Base-by-base conservation (phyloP, 2,888 invertebrate species). In the Serripes groenlandicus region DNA sequence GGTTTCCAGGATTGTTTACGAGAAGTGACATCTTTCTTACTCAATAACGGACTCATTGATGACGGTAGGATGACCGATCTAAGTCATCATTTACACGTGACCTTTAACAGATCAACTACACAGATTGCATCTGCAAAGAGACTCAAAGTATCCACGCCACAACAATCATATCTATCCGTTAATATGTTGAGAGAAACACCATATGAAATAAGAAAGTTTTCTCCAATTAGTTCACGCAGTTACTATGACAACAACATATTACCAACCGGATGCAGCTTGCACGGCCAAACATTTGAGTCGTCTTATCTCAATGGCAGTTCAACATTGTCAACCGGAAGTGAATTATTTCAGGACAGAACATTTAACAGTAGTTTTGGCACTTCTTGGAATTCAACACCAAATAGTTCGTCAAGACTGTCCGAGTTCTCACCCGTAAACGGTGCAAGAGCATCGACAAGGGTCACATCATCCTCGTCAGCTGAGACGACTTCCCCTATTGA, bases 1-100 rank as follows among this genome's bases (percentile, higher is more conserved):
- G 66, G 66, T 28, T 66, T 66, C 66, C 23, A 66, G 26, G 66
- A 66, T 26, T 66, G 66, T 42, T 37, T 26, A 23, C 66, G 35
- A 15, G 26, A 66, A 21, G 66, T 37, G 42, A 42, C 66, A 2
- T 23, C 11, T 23, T 66, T 66, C 35, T 26, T 66, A 26, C n/a
- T 28, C 3, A 9, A 37, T 9, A 66, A 66, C 35, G 66, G 66
- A 18, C 42, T 66, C 1, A 26, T 66, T 21, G 28, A 66, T 26
- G 42, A 21, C 0, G 28, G 28, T 26, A 35, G 2, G 21, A 26
- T 66, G n/a, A 21, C 9, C 18, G 66, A 66, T 3, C 26, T 66
- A 26, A 42, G 18, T n/a, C 21, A 23, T 1, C 42, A 42, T 42
- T 32, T 66, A 3, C 42, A 37, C 37, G 9, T 7, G 1, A 26